Evolutionary conservation across 2,888 invertebrate species (phyloP).

Genomic region (Augochlorella aurata): DNA sequence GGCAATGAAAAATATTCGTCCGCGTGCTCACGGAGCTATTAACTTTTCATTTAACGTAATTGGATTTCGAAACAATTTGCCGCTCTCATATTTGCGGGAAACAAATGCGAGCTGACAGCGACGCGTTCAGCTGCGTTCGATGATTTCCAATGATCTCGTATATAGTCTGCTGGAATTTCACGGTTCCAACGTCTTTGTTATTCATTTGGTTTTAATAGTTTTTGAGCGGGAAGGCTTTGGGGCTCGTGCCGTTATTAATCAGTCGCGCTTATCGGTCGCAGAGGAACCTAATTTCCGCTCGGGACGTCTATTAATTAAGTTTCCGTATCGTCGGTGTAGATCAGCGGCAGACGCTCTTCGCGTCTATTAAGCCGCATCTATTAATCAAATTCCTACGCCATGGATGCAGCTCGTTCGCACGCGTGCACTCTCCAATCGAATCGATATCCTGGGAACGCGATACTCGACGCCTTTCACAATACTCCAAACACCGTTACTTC

Average conservation of each 20-base stretch:
- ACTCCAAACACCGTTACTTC: neutral
- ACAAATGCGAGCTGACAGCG: neutral
- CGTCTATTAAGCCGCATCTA: constrained; percentile 45
- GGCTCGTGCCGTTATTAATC: constrained; percentile 12
- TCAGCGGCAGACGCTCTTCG: constrained; percentile 33
- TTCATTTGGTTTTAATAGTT: neutral
- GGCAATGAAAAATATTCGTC: neutral
- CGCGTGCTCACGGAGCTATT: neutral
- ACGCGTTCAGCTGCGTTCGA: neutral
- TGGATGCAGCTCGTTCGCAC: constrained; percentile 4
- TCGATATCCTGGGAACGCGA: constrained; percentile 12
- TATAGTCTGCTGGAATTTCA: no score
- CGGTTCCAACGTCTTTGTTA: no score
- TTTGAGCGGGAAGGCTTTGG: neutral
- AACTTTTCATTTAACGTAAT: neutral
- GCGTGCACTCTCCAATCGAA: constrained; percentile 26
- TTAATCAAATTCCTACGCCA: constrained; percentile 43
- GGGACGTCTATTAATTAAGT: constrained; percentile 40
- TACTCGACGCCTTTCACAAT: neutral
- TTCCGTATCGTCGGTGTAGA: constrained; percentile 41
- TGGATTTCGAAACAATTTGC: neutral
- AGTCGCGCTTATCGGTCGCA: constrained; percentile 24
- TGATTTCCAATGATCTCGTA: no score
- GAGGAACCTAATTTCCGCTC: constrained; percentile 34
- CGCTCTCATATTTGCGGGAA: neutral